Conservation (phyloP, 1,140 invertebrate species). For the Oscheius sp. region DNA sequence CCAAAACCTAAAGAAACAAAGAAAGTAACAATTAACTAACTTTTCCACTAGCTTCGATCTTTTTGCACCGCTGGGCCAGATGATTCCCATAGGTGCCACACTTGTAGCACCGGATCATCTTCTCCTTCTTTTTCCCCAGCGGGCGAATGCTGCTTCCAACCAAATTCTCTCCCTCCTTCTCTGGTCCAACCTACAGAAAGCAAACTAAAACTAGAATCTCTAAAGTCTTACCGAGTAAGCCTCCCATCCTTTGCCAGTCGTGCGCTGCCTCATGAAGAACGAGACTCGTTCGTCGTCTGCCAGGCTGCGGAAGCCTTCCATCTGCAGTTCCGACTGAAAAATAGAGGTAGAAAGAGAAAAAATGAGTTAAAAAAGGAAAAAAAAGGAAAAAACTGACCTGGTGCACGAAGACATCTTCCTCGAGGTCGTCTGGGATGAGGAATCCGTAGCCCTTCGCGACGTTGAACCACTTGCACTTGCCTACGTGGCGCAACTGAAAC, state of each 20-base stretch:
- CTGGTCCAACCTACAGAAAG: constrained; percentile 10
- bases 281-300: constrained; percentile 29
- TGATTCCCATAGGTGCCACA: constrained; percentile 29
- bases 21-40: too few species aligned
- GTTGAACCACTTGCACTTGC: constrained; percentile 34
- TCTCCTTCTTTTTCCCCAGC: constrained; percentile 26
- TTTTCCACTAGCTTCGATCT: not conserved
- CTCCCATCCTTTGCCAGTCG: constrained; percentile 20
- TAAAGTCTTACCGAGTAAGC: constrained; percentile 7
- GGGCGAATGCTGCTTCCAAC: constrained; percentile 29
- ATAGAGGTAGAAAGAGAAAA: not conserved
- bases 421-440: constrained; percentile 7
- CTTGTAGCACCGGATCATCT: constrained; percentile 19
- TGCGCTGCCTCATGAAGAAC: constrained; percentile 8
- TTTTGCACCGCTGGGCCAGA: constrained; percentile 16
- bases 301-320: constrained; percentile 34
- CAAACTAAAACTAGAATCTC: not conserved
- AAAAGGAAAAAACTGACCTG: constrained; percentile 1
- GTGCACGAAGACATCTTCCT: constrained; percentile 28
- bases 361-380: not conserved
- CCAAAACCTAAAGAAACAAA: too few species aligned
- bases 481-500: not conserved
- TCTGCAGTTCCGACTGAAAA: constrained; percentile 21
- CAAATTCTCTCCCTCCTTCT: constrained; percentile 20
- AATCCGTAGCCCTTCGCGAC: constrained; percentile 34